Percentiles rank a stretch among this genome's conserved stretches.
Conservation (phyloP, 1,140 invertebrate species). For the Zeugodacus cucurbitae region DNA sequence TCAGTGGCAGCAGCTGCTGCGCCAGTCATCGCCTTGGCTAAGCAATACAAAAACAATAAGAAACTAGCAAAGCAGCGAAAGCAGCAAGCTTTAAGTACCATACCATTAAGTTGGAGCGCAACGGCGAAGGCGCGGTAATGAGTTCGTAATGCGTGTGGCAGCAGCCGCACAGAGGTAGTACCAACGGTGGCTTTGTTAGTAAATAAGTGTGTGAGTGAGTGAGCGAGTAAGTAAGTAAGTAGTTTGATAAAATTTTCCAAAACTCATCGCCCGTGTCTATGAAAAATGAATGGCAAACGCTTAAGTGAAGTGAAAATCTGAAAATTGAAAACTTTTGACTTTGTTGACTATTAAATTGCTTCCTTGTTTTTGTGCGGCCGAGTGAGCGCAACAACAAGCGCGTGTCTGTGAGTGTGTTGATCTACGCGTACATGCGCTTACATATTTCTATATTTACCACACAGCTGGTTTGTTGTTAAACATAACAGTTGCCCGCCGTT, state of each 20-base stretch:
- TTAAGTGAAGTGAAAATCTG: constrained; percentile 38
- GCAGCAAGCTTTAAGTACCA: neutral
- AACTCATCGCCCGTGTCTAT: constrained; percentile 27
- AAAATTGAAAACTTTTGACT: constrained; percentile 38
- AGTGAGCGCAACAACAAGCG: neutral
- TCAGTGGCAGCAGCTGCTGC: neutral
- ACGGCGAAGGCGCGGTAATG: neutral
- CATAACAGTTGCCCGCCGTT: neutral
- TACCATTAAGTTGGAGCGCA: neutral
- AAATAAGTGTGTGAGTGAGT: neutral
- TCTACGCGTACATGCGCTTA: neutral
- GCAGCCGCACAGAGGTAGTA: too few relatives aligned
- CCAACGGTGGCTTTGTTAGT: neutral
- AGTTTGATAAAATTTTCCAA: constrained; percentile 30
- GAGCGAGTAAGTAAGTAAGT: neutral
- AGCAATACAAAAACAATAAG: neutral
- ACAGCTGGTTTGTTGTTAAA: neutral
- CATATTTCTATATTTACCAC: constrained; percentile 19
- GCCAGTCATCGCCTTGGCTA: neutral
- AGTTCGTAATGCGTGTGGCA: neutral
- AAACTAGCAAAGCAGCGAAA: neutral
- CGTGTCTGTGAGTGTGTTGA: neutral
- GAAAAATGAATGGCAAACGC: constrained; percentile 35
- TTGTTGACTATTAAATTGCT: constrained; percentile 37
- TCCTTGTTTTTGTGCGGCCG: constrained; percentile 27